phyloP scores from a whole-genome alignment of 2,888 invertebrate species.

The Ectemnius continuus region DNA sequence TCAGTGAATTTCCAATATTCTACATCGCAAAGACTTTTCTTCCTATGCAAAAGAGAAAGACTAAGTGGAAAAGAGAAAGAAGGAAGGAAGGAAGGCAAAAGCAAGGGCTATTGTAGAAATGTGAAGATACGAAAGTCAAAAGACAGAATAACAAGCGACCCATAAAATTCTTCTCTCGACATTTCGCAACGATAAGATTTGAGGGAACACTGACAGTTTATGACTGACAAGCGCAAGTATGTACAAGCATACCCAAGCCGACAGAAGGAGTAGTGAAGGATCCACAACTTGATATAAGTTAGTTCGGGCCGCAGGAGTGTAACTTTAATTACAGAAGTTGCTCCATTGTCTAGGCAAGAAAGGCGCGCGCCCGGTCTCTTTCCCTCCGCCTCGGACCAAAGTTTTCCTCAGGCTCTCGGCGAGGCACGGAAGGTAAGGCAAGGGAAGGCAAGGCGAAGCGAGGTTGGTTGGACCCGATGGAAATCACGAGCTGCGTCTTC shows the following conservation, averaged over 20 bases:
- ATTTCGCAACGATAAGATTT: conserved; percentile 41
- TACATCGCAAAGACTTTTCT: too few species aligned
- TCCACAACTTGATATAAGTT: conserved; percentile 67
- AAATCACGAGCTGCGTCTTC: conserved; percentile 25
- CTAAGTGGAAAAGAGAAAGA: too few species aligned
- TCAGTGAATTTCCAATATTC: too few species aligned
- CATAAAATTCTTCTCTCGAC: conserved; percentile 25
- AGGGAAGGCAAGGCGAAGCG: too few species aligned
- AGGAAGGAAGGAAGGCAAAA: too few species aligned
- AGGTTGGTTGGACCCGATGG: too few species aligned
- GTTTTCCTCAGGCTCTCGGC: conserved; percentile 65
- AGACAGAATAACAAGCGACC: neutral
- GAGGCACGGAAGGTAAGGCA: too few species aligned
- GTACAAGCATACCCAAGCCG: conserved; percentile 1
- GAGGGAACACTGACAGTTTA: conserved; percentile 42
- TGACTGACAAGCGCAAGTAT: conserved; percentile 27
- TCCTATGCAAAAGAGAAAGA: too few species aligned
- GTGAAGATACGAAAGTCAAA: too few species aligned
- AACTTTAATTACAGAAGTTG: conserved; percentile 77
- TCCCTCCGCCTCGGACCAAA: conserved; percentile 57
- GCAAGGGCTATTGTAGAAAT: too few species aligned
- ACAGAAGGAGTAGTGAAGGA: conserved; percentile 14
- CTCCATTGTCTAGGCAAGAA: conserved; percentile 73
- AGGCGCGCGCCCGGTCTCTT: conserved; percentile 61
- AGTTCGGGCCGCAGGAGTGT: conserved; percentile 62